A percentile compares a stretch with the other conserved stretches of the same genome.
These are phyloP conservation scores for Drosophila bunnanda DNA, from an alignment of 2,888 invertebrate species.

Conservation along the genomic window DNA sequence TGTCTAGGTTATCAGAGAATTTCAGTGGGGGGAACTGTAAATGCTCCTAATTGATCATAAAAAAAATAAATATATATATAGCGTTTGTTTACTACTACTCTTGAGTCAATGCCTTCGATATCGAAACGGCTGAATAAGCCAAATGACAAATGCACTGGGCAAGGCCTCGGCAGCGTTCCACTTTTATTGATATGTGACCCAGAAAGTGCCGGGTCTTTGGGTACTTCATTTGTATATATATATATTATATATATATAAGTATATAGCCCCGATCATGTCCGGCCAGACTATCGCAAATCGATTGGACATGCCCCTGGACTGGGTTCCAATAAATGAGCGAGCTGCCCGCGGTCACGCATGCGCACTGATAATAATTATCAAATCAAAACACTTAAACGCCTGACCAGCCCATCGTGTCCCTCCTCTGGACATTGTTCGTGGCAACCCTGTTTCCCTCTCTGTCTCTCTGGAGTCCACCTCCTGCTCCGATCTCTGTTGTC, in stretches of 20 bases:
- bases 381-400: conserved; percentile 83
- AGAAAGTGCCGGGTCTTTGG: conserved; percentile 47
- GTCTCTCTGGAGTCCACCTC: background rate
- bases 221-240: conserved; percentile 3
- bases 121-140: conserved; percentile 29
- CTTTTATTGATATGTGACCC: conserved; percentile 75
- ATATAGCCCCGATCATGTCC: conserved; percentile 11
- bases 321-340: background rate
- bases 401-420: conserved; percentile 73
- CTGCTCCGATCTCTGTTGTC: conserved; percentile 17
- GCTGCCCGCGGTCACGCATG: conserved; percentile 79
- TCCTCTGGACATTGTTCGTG: conserved; percentile 24
- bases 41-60: conserved; percentile 77
- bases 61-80: conserved; percentile 11
- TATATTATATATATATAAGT: conserved; percentile 1
- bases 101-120: conserved; percentile 26
- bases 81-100: conserved; percentile 34
- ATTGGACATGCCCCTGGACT: conserved; percentile 67
- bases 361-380: conserved; percentile 83
- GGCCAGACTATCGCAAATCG: conserved; percentile 65
- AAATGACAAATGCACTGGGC: conserved; percentile 69
- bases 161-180: conserved; percentile 54
- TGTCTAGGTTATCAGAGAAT: conserved; percentile 56
- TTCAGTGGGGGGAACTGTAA: conserved; percentile 58
- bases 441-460: background rate